These are phyloP conservation scores for Dendroctonus valens DNA, from an alignment of 1,140 invertebrate species.

Conservation along the genomic window DNA sequence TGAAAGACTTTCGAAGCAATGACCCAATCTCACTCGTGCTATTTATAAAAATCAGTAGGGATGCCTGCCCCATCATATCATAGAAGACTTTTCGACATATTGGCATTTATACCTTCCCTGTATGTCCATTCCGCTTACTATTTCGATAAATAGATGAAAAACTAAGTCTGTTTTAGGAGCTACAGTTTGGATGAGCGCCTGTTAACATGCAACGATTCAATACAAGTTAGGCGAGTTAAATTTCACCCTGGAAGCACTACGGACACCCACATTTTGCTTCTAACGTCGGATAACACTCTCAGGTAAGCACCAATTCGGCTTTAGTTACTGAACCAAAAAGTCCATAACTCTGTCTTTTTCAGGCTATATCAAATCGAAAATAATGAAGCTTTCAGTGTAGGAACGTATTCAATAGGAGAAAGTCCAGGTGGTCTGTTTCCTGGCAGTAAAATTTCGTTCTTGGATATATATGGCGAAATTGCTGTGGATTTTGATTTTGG, in stretches of 20 bases:
- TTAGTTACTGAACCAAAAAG: too few species aligned
- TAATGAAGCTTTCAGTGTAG: constrained; percentile 50
- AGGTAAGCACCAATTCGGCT: constrained; percentile 55
- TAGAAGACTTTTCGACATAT: too few species aligned
- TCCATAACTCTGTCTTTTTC: constrained; percentile 24
- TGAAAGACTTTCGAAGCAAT: too few species aligned
- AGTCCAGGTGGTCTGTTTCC: constrained; percentile 54
- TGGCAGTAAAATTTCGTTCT: constrained; percentile 55
- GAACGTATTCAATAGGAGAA: constrained; percentile 60
- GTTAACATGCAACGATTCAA: constrained; percentile 57
- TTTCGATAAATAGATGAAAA: too few species aligned
- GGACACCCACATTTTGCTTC: constrained; percentile 71
- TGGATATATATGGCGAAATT: constrained; percentile 71
- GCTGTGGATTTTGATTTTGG: constrained; percentile 84
- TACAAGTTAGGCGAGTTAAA: constrained; percentile 64
- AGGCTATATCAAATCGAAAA: constrained; percentile 55
- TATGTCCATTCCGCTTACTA: too few species aligned
- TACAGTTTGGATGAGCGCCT: constrained; percentile 62
- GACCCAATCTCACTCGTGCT: too few species aligned
- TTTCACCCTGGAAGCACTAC: constrained; percentile 82
- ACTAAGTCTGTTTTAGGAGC: constrained; percentile 30
- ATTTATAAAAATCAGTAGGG: too few species aligned
- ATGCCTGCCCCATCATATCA: too few species aligned
- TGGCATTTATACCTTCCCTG: too few species aligned
- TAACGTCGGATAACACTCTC: constrained; percentile 81